Evolutionary conservation across 2,888 invertebrate genomes (phyloP).

Genomic region (Beris morrisii): DNA sequence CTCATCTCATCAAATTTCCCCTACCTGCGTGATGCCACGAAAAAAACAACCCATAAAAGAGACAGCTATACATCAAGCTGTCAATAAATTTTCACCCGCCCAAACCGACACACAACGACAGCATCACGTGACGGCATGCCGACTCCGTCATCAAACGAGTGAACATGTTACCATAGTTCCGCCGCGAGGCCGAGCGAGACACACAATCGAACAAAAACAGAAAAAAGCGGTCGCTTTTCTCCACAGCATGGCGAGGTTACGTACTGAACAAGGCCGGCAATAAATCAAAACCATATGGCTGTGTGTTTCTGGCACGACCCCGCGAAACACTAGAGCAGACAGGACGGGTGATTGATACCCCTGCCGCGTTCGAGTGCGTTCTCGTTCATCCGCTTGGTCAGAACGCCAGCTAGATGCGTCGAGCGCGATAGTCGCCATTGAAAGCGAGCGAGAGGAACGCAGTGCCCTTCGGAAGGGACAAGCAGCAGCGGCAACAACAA

Average conservation of each 20-base stretch:
- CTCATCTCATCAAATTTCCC: slow-evolving; percentile 19
- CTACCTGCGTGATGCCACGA: slow-evolving; percentile 12
- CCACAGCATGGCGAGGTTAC: slow-evolving; percentile 35
- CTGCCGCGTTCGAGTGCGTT: slow-evolving; percentile 22
- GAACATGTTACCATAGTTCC: too few relatives aligned
- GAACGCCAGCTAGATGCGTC: background rate
- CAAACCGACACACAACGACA: slow-evolving; percentile 6
- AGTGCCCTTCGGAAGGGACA: slow-evolving; percentile 1
- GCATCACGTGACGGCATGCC: slow-evolving; percentile 16
- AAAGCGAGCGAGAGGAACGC: background rate
- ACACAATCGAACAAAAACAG: background rate
- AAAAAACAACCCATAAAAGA: slow-evolving; percentile 28
- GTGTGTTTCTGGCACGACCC: slow-evolving; percentile 15
- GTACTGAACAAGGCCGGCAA: slow-evolving; percentile 53
- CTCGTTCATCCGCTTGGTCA: background rate
- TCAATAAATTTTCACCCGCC: slow-evolving; percentile 36
- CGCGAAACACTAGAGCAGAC: background rate
- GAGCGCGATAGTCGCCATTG: background rate
- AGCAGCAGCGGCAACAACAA: background rate
- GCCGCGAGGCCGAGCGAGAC: background rate
- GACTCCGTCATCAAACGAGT: background rate
- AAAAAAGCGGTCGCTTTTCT: slow-evolving; percentile 8
- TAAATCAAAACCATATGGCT: slow-evolving; percentile 47
- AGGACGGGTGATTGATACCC: slow-evolving; percentile 29
- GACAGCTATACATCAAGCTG: slow-evolving; percentile 37